phyloP scores from a whole-genome alignment of 2,797 vertebrate genomes.

The Acanthurus lineatus region DNA sequence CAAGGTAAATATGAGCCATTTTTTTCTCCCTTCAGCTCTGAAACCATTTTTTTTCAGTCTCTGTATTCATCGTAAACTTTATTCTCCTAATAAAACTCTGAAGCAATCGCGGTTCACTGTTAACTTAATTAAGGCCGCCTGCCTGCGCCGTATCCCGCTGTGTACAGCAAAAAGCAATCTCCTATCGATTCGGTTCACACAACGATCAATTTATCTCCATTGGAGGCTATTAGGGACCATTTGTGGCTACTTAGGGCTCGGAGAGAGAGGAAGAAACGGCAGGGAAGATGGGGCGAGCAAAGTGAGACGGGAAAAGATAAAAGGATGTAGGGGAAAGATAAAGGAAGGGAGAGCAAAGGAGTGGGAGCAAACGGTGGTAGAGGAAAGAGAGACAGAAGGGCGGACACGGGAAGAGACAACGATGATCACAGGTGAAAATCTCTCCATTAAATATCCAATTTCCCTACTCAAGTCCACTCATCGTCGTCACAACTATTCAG shows the following conservation, averaged over 20 bases:
- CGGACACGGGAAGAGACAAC: slow-evolving; percentile 59
- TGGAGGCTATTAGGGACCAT: slow-evolving; percentile 84
- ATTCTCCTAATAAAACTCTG: slow-evolving; percentile 74
- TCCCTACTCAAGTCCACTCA: slow-evolving; percentile 60
- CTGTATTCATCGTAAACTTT: slow-evolving; percentile 68
- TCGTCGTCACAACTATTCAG: slow-evolving; percentile 66
- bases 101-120: slow-evolving; percentile 74
- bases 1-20: slow-evolving; percentile 16
- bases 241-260: slow-evolving; percentile 82
- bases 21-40: slow-evolving; percentile 13
- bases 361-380: slow-evolving; percentile 20
- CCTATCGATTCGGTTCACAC: slow-evolving; percentile 79
- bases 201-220: slow-evolving; percentile 85
- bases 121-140: slow-evolving; percentile 83
- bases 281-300: slow-evolving; percentile 46
- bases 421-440: slow-evolving; percentile 68
- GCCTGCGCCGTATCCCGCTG: slow-evolving; percentile 71
- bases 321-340: slow-evolving; percentile 39
- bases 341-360: slow-evolving; percentile 13
- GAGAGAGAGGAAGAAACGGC: slow-evolving; percentile 62
- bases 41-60: slow-evolving; percentile 29
- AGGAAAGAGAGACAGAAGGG: slow-evolving; percentile 35
- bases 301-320: slow-evolving; percentile 40
- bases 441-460: slow-evolving; percentile 75
- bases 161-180: slow-evolving; percentile 80